These are phyloP conservation scores for Corythaeola cristata DNA, from an alignment of 2,113 vertebrate genomes.

Conservation along the genomic window DNA sequence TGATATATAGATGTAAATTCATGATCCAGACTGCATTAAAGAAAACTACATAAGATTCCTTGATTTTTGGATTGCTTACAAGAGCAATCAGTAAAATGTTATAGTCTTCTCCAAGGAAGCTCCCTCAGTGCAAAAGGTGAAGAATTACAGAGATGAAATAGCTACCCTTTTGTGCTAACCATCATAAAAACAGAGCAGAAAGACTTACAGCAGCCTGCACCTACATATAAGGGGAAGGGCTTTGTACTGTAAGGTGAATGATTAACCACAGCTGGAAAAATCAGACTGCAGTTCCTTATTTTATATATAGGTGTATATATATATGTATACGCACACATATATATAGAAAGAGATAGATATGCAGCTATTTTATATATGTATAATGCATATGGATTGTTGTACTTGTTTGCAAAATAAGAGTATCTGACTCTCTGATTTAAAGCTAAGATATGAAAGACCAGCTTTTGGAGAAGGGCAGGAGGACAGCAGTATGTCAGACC, in stretches of 20 bases:
- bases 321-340: background rate
- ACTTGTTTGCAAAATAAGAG: background rate
- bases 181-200: constrained; percentile 36
- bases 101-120: constrained; percentile 45
- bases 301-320: background rate
- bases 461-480: background rate
- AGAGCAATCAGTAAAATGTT: constrained; percentile 41
- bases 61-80: constrained; percentile 71
- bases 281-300: background rate
- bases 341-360: fast-evolving
- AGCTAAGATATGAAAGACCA: background rate
- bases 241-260: background rate
- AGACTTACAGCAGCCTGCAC: background rate
- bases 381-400: background rate
- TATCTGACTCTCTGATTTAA: background rate
- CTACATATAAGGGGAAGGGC: background rate
- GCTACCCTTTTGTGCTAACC: constrained; percentile 16
- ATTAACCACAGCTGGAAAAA: background rate
- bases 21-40: constrained; percentile 77
- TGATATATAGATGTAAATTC: constrained; percentile 82
- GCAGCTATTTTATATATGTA: background rate
- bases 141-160: constrained; percentile 55
- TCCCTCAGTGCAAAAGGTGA: constrained; percentile 39
- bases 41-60: constrained; percentile 73
- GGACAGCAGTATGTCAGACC: background rate